These are phyloP conservation scores for Volucella zonaria DNA, from an alignment of 2,888 invertebrate genomes.

Conservation along the genomic window DNA sequence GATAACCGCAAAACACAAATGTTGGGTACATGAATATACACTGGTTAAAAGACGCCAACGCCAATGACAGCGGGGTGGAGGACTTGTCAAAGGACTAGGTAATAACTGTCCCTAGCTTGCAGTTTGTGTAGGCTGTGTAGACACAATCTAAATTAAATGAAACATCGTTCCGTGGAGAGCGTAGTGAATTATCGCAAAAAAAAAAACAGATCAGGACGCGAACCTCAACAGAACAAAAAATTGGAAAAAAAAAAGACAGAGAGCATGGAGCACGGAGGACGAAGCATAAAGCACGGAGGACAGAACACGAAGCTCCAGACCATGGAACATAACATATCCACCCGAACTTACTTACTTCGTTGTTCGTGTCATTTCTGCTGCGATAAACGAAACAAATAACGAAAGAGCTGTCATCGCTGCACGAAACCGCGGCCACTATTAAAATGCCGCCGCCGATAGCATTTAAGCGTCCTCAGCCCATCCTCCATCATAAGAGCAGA, in stretches of 20 bases:
- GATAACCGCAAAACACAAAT: slow-evolving; percentile 40
- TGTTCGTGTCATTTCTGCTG: slow-evolving; percentile 44
- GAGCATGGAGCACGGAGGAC: neutral
- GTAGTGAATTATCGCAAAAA: neutral
- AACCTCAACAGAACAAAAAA: slow-evolving; percentile 11
- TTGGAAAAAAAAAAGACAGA: slow-evolving; percentile 12
- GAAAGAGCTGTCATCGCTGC: slow-evolving; percentile 65
- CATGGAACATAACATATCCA: too few species aligned
- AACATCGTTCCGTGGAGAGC: neutral
- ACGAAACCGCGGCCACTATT: slow-evolving; percentile 60
- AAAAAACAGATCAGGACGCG: too few species aligned
- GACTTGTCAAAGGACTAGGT: neutral
- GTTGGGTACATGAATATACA: slow-evolving; percentile 7
- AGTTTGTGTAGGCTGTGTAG: neutral
- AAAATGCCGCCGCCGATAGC: slow-evolving; percentile 59
- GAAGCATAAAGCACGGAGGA: neutral
- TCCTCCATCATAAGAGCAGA: neutral
- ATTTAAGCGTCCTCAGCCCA: slow-evolving; percentile 27
- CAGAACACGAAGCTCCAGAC: neutral
- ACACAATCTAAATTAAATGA: slow-evolving; percentile 36
- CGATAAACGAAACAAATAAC: slow-evolving; percentile 64
- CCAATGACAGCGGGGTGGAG: neutral
- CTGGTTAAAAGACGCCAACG: slow-evolving; percentile 1
- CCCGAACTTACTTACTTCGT: slow-evolving; percentile 23
- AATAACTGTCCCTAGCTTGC: slow-evolving; percentile 13